These are phyloP conservation scores for Diadophis punctatus DNA, from an alignment of 2,113 vertebrate species.

Conservation along the genomic window DNA sequence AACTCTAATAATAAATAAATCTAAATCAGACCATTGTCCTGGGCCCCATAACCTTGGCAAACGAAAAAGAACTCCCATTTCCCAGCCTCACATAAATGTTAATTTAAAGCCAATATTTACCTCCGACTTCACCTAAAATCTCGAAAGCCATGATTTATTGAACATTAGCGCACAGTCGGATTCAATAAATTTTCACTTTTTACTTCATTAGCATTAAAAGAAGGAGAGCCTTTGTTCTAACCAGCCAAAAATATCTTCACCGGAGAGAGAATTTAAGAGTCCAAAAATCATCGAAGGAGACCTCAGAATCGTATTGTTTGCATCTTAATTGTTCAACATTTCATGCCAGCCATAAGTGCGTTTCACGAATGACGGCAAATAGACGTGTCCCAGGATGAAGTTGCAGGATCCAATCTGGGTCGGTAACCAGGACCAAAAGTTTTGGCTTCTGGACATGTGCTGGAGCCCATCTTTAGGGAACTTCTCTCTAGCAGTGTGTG, in stretches of 20 bases:
- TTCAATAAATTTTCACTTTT: slow-evolving; percentile 35
- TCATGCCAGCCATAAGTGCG: not conserved
- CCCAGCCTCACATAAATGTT: slow-evolving; percentile 15
- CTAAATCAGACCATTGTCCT: not conserved
- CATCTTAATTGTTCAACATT: not conserved
- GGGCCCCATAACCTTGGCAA: not conserved
- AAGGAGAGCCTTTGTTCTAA: not conserved
- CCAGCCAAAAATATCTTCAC: not conserved
- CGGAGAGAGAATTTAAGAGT: not conserved
- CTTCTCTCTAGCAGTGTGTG: too few relatives aligned
- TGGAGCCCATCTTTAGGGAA: too few relatives aligned
- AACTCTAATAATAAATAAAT: too few relatives aligned
- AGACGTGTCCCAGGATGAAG: too few relatives aligned
- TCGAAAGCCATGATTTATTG: slow-evolving; percentile 23
- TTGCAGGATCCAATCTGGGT: too few relatives aligned
- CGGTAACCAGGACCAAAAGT: rapidly evolving
- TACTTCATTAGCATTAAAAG: slow-evolving; percentile 15
- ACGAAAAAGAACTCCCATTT: not conserved
- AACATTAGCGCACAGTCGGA: slow-evolving; percentile 9
- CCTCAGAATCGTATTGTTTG: slow-evolving; percentile 1
- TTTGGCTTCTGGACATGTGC: too few relatives aligned
- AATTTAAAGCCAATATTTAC: slow-evolving; percentile 19
- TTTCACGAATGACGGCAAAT: not conserved
- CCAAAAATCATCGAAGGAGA: not conserved
- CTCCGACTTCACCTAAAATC: slow-evolving; percentile 27